Percentiles rank a stretch among this genome's conserved stretches.
Conservation (phyloP, 2,888 invertebrate species). For the Platynereis dumerilii region DNA sequence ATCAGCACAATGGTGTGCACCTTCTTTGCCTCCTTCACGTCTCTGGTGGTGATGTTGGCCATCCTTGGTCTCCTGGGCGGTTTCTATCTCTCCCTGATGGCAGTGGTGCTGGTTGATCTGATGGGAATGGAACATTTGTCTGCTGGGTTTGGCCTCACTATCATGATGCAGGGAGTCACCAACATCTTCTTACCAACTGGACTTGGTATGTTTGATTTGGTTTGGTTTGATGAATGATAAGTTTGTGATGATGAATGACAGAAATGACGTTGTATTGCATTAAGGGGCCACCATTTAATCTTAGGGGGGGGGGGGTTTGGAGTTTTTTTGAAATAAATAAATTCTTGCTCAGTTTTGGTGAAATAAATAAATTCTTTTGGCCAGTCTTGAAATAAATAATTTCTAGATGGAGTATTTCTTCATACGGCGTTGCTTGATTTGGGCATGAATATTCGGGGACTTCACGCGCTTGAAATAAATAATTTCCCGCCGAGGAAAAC, state of each 20-base stretch:
- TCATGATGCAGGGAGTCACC: constrained; percentile 20
- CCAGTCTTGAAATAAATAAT: no score
- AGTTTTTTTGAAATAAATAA: no score
- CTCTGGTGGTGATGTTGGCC: constrained; percentile 10
- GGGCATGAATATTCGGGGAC: no score
- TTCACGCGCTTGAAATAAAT: no score
- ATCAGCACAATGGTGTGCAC: constrained; percentile 11
- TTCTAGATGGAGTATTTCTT: no score
- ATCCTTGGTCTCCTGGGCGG: constrained; percentile 17
- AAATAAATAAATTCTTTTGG: no score
- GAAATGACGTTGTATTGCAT: not conserved
- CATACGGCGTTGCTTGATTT: no score
- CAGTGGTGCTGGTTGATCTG: constrained; percentile 18
- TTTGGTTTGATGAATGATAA: constrained; percentile 8
- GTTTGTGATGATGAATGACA: not conserved
- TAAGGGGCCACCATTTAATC: not conserved
- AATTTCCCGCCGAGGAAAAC: no score
- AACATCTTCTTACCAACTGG: constrained; percentile 17
- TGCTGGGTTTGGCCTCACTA: constrained; percentile 11
- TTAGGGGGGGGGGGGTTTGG: no score
- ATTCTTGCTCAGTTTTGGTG: no score
- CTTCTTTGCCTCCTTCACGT: not conserved
- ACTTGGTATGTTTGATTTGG: constrained; percentile 6
- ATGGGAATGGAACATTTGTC: constrained; percentile 14
- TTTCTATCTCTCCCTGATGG: constrained; percentile 13